Evolutionary conservation across 2,888 invertebrate genomes (phyloP).

Genomic region (Amphipoea lucens): DNA sequence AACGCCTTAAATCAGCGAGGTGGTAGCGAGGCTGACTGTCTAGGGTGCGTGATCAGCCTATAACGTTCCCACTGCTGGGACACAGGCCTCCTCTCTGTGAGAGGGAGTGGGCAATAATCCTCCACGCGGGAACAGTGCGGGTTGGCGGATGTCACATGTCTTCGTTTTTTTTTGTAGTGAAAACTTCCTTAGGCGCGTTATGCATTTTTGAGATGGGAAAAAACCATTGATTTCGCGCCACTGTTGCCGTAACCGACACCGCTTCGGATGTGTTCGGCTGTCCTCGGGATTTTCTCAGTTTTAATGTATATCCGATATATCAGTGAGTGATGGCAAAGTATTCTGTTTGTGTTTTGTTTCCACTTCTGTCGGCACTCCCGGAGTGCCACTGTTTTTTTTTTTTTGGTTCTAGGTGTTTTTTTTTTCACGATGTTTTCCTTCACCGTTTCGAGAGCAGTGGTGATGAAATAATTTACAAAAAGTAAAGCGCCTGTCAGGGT

Average conservation of each 20-base stretch:
- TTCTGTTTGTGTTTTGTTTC: too few relatives aligned
- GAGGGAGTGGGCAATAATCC: background rate
- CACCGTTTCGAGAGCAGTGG: background rate
- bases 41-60: background rate
- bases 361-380: too few relatives aligned
- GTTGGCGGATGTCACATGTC: background rate
- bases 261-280: too few relatives aligned
- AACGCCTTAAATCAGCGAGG: background rate
- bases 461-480: background rate
- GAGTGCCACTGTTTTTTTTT: too few relatives aligned
- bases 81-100: background rate
- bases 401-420: background rate
- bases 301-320: too few relatives aligned
- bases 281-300: too few relatives aligned
- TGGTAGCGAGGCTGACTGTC: too few relatives aligned
- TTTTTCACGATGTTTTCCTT: background rate
- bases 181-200: too few relatives aligned
- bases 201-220: too few relatives aligned
- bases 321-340: too few relatives aligned
- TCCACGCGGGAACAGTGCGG: background rate
- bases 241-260: too few relatives aligned
- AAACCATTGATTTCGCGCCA: too few relatives aligned
- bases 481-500: background rate
- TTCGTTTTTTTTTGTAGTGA: background rate
- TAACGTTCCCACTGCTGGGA: background rate